Percentiles rank a stretch among this genome's conserved stretches.
phyloP scores from a whole-genome alignment of 2,797 vertebrate genomes.

The Argentina silus region DNA sequence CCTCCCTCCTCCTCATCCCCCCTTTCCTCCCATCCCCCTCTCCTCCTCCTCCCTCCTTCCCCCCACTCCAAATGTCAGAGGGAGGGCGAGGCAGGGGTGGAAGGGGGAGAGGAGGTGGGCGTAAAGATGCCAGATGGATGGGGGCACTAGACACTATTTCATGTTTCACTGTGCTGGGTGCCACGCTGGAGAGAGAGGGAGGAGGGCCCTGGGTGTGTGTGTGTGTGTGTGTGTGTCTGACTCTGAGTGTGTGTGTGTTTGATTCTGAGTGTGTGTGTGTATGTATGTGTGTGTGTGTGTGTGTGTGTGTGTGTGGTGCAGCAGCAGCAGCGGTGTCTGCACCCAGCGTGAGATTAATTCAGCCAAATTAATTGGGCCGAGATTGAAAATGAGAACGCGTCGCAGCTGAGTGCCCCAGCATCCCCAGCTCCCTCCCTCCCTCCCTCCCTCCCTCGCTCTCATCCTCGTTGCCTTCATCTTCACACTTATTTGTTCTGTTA shows the following conservation, averaged over 20 bases:
- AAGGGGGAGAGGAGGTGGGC: neutral
- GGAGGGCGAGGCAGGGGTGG: neutral
- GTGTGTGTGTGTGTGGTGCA: neutral
- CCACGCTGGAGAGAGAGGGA: slow-evolving; percentile 1
- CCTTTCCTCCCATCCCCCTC: neutral
- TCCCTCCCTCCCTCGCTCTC: neutral
- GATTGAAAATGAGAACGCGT: slow-evolving; percentile 78
- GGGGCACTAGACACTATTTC: slow-evolving; percentile 13
- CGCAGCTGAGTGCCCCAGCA: slow-evolving; percentile 69
- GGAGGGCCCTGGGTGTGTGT: slow-evolving; percentile 14
- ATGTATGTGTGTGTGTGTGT: slow-evolving; percentile 15
- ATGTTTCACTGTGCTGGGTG: slow-evolving; percentile 9
- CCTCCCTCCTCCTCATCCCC: neutral
- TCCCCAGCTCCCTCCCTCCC: neutral
- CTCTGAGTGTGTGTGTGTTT: slow-evolving; percentile 18
- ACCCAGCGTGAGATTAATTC: slow-evolving; percentile 79
- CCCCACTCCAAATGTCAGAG: slow-evolving; percentile 14
- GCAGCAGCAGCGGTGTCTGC: slow-evolving; percentile 43
- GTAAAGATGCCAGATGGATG: slow-evolving; percentile 14
- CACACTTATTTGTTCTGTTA: slow-evolving; percentile 12
- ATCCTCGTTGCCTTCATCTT: neutral
- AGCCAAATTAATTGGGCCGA: slow-evolving; percentile 80
- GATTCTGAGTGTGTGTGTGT: slow-evolving; percentile 19
- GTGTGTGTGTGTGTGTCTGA: slow-evolving; percentile 12
- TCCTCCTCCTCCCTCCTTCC: neutral